Conservation (phyloP, 2,888 invertebrate species). For the Zaprionus lineosus region DNA sequence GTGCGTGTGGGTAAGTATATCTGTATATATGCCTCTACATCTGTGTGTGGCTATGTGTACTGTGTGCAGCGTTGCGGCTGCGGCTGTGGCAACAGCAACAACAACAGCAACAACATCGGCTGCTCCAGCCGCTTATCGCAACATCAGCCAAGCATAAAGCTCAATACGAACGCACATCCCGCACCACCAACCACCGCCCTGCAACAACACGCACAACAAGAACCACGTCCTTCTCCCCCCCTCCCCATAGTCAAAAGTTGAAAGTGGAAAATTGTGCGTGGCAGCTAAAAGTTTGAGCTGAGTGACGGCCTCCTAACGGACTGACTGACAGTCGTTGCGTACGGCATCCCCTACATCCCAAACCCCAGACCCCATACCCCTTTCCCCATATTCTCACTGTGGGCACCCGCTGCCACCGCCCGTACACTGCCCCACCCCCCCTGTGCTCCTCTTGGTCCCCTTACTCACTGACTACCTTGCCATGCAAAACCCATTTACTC, state of each 20-base stretch:
- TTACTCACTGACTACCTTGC: constrained; percentile 20
- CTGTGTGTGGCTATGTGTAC: constrained; percentile 31
- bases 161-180: constrained; percentile 43
- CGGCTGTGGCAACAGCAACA: constrained; percentile 51
- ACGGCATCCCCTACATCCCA: constrained; percentile 2
- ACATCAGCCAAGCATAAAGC: constrained; percentile 76
- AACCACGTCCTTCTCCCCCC: neutral
- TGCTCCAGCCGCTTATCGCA: constrained; percentile 66
- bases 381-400: neutral
- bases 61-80: constrained; percentile 73
- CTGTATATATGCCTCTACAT: neutral
- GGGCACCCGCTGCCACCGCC: no score
- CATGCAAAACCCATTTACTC: constrained; percentile 51
- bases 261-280: constrained; percentile 76
- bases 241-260: constrained; percentile 50
- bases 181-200: constrained; percentile 36
- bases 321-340: constrained; percentile 36
- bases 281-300: constrained; percentile 66
- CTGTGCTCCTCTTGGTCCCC: neutral
- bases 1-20: constrained; percentile 10
- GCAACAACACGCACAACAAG: constrained; percentile 20
- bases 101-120: constrained; percentile 39
- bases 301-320: constrained; percentile 49
- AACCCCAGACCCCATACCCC: neutral
- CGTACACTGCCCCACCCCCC: no score